phyloP scores from a whole-genome alignment of 37 sponge, comb jelly and placozoan genomes.

The Theonella swinhoei region DNA sequence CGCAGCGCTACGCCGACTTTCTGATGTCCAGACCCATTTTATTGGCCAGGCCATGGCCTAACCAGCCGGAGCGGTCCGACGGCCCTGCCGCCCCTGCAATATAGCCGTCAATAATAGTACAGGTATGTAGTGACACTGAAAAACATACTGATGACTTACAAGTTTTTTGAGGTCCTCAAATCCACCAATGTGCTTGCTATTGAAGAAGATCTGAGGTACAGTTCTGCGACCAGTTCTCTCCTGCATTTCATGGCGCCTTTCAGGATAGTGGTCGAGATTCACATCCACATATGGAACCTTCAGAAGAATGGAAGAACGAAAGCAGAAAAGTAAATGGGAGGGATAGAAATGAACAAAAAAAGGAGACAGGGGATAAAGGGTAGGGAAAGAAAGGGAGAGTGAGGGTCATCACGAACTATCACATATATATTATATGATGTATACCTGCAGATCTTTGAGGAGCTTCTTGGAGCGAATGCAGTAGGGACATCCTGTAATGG shows the following conservation, averaged over 20 bases:
- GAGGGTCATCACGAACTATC: neutral
- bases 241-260: conserved; percentile 75
- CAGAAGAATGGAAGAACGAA: neutral
- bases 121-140: neutral
- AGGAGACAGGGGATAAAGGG: neutral
- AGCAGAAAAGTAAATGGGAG: no score
- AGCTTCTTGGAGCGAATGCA: conserved; percentile 72
- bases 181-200: conserved; percentile 83
- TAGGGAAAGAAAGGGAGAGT: neutral
- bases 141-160: no score
- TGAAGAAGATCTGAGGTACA: conserved; percentile 96
- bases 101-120: neutral
- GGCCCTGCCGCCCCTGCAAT: no score
- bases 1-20: neutral
- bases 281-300: conserved; percentile 83
- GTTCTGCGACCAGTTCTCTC: conserved; percentile 68
- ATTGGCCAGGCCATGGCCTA: no score
- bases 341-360: no score
- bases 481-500: conserved; percentile 75
- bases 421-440: no score
- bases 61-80: no score
- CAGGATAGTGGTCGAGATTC: conserved; percentile 79
- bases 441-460: conserved; percentile 45
- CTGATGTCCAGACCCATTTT: no score
- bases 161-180: conserved; percentile 74